Evolutionary conservation across 1,140 invertebrate genomes (phyloP).

Genomic region (Tetramorium parvispinum): DNA sequence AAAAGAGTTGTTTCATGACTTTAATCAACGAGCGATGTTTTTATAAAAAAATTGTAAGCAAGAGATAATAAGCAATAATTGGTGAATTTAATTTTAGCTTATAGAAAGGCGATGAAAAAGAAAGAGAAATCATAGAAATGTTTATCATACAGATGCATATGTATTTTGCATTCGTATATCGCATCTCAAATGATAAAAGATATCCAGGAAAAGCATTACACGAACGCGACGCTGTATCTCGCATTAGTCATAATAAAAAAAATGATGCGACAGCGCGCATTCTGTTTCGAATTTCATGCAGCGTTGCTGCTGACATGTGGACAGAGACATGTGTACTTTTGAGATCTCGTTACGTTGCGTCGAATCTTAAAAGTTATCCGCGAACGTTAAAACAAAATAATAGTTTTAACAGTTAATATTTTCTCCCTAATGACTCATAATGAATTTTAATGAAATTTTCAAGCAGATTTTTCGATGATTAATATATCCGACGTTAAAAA

Average conservation of each 20-base stretch:
- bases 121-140: background rate
- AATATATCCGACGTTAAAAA: background rate
- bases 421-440: background rate
- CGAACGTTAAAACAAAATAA: background rate
- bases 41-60: background rate
- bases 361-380: background rate
- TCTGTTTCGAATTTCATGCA: conserved; percentile 36
- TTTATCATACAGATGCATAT: background rate
- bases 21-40: background rate
- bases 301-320: conserved; percentile 20
- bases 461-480: background rate
- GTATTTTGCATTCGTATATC: background rate
- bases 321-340: conserved; percentile 12
- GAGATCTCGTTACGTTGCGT: background rate
- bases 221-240: conserved; percentile 2
- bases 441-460: background rate
- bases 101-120: background rate
- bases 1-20: background rate
- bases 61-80: background rate
- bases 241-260: conserved; percentile 32
- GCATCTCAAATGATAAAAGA: conserved; percentile 12
- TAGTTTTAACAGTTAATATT: conserved; percentile 2
- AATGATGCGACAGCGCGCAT: background rate
- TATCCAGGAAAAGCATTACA: conserved; percentile 26
- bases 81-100: background rate